Conservation (phyloP, 2,113 vertebrate species). For the Pao palembangensis region DNA sequence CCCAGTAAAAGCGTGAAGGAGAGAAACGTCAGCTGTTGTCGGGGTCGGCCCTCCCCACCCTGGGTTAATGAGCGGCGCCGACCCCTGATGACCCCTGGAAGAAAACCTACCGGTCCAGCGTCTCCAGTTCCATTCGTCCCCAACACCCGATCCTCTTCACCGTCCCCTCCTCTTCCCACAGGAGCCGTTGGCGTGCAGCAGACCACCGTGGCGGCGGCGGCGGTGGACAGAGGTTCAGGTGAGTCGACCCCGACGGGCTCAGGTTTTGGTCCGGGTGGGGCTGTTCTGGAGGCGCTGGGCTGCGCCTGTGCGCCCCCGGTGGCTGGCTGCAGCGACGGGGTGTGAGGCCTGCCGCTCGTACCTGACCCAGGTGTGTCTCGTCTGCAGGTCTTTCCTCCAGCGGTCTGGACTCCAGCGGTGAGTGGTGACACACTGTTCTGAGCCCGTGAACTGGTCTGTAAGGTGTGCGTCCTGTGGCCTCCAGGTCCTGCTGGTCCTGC, state of each 20-base stretch:
- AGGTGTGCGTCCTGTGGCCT: not conserved
- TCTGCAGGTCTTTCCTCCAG: not conserved
- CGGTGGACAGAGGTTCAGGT: slow-evolving; percentile 58
- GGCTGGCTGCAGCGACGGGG: too few relatives aligned
- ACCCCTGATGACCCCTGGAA: not conserved
- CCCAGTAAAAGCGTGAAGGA: too few relatives aligned
- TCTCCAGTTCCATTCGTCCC: slow-evolving; percentile 24
- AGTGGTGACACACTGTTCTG: not conserved
- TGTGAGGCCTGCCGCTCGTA: too few relatives aligned
- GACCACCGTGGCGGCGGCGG: slow-evolving; percentile 28
- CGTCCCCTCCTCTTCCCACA: slow-evolving; percentile 17
- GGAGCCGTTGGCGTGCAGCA: slow-evolving; percentile 53
- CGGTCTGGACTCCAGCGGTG: slow-evolving; percentile 1
- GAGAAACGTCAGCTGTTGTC: too few relatives aligned
- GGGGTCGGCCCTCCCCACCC: too few relatives aligned
- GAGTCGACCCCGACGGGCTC: slow-evolving; percentile 32
- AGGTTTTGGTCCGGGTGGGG: slow-evolving; percentile 43
- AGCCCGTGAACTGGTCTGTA: too few relatives aligned
- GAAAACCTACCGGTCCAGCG: not conserved
- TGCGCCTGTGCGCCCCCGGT: too few relatives aligned
- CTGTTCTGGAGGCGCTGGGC: not conserved
- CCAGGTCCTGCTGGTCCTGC: slow-evolving; percentile 28
- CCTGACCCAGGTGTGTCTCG: not conserved
- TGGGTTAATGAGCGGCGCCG: not conserved
- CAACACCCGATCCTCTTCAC: slow-evolving; percentile 20